phyloP scores from a whole-genome alignment of 2,888 invertebrate genomes.

The Ryuthela nishihirai region DNA sequence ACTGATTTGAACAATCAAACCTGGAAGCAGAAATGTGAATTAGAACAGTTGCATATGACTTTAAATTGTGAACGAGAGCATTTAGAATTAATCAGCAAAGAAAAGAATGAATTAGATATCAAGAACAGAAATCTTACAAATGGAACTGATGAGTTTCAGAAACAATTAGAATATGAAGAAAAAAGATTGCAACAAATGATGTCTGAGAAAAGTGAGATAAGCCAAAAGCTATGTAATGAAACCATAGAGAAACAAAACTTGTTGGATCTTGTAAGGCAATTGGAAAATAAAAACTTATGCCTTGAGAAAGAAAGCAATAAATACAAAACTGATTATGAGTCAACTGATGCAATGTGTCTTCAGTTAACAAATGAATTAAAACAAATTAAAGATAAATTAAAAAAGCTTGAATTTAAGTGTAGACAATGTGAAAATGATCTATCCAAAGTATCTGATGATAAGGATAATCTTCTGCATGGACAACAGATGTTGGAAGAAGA shows the following conservation, averaged over 20 bases:
- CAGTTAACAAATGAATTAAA: slow-evolving; percentile 6
- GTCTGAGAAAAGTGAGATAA: not conserved
- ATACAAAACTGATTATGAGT: too few species aligned
- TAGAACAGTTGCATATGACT: too few species aligned
- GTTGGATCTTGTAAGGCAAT: not conserved
- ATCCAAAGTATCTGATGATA: not conserved
- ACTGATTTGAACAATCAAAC: too few species aligned
- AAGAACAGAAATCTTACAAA: not conserved
- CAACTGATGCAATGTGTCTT: not conserved
- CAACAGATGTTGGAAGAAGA: too few species aligned
- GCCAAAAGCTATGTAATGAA: not conserved
- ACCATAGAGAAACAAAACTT: not conserved
- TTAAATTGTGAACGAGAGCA: too few species aligned
- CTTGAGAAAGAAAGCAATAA: not conserved
- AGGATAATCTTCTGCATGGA: too few species aligned
- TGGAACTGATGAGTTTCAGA: not conserved
- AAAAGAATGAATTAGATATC: not conserved
- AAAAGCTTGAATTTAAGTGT: slow-evolving; percentile 8
- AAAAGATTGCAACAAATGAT: not conserved
- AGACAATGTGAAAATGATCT: slow-evolving; percentile 10
- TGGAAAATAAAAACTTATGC: not conserved
- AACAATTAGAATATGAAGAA: not conserved
- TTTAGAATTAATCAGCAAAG: not conserved
- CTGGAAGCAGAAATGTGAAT: too few species aligned
- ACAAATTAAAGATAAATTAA: slow-evolving; percentile 5